Evolutionary conservation across 2,888 invertebrate genomes (phyloP).

Genomic region (Selenia dentaria): DNA sequence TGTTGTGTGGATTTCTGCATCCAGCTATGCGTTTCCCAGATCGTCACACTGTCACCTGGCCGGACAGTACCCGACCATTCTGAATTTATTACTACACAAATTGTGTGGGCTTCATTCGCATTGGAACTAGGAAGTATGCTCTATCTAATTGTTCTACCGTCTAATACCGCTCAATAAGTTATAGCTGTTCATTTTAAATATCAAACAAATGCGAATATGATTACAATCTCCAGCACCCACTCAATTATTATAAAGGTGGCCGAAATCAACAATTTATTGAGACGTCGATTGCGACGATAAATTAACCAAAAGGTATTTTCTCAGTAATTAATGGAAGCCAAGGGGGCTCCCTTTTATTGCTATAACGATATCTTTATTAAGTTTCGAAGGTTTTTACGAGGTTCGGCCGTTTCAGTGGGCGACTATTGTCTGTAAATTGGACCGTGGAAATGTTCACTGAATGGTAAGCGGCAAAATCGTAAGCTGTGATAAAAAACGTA

Average conservation of each 20-base stretch:
- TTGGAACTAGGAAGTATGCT: slow-evolving; percentile 5
- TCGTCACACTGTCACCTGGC: slow-evolving; percentile 21
- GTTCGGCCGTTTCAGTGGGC: slow-evolving; percentile 33
- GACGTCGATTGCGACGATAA: slow-evolving; percentile 64
- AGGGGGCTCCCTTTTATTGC: slow-evolving; percentile 62
- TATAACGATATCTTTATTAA: slow-evolving; percentile 69
- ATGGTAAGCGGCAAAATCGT: slow-evolving; percentile 25
- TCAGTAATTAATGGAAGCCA: slow-evolving; percentile 62
- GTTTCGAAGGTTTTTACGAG: slow-evolving; percentile 55
- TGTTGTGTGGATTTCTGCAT: slow-evolving; percentile 7
- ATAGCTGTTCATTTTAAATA: slow-evolving; percentile 14
- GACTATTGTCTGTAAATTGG: slow-evolving; percentile 43
- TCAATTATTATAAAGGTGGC: slow-evolving; percentile 49
- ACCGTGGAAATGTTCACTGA: slow-evolving; percentile 38
- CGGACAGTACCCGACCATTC: slow-evolving; percentile 11
- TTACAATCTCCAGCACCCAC: slow-evolving; percentile 49
- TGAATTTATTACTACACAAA: slow-evolving; percentile 22
- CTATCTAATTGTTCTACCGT: no score
- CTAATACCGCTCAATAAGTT: slow-evolving; percentile 6
- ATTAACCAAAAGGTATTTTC: slow-evolving; percentile 65
- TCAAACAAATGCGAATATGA: slow-evolving; percentile 44
- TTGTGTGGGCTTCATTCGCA: slow-evolving; percentile 13
- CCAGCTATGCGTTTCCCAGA: slow-evolving; percentile 10
- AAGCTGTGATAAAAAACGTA: slow-evolving; percentile 6
- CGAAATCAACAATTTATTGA: slow-evolving; percentile 68